phyloP scores from a whole-genome alignment of 2,113 vertebrate genomes.

The Kryptolebias marmoratus region DNA sequence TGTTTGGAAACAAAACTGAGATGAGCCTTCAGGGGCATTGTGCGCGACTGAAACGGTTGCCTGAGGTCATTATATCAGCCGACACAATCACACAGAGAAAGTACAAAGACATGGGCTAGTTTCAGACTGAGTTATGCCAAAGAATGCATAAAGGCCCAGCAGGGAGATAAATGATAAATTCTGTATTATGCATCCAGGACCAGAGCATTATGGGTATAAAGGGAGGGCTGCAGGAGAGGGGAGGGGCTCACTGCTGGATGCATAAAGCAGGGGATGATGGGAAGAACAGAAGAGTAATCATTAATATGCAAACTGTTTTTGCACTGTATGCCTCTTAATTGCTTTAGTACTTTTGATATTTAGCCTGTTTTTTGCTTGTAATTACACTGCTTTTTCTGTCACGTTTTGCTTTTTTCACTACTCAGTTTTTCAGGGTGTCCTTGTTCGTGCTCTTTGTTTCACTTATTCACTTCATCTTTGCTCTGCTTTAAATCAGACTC shows the following conservation, averaged over 20 bases:
- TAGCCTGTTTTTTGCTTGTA: constrained; percentile 18
- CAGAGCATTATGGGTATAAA: constrained; percentile 62
- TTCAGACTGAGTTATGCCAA: constrained; percentile 40
- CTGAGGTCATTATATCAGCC: constrained; percentile 37
- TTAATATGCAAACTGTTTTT: constrained; percentile 58
- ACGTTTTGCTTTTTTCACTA: constrained; percentile 16
- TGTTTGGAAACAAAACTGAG: constrained; percentile 36
- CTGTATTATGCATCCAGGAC: constrained; percentile 66
- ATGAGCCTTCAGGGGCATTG: constrained; percentile 28
- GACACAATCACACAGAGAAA: constrained; percentile 14
- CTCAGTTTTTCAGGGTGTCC: constrained; percentile 11
- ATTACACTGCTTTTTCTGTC: constrained; percentile 8
- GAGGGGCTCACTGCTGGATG: constrained; percentile 13
- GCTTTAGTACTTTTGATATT: constrained; percentile 30
- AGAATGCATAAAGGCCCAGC: constrained; percentile 57
- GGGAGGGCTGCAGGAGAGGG: constrained; percentile 14
- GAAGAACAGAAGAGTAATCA: constrained; percentile 49
- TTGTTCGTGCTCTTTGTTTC: constrained; percentile 17
- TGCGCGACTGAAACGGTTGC: constrained; percentile 32
- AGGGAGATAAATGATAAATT: constrained; percentile 55
- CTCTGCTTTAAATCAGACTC: constrained; percentile 13
- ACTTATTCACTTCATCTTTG: not conserved
- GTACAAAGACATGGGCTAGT: constrained; percentile 1
- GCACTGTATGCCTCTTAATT: constrained; percentile 31
- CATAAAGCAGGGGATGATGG: constrained; percentile 15